phyloP scores from a whole-genome alignment of 2,797 vertebrate genomes.

The Oreochromis grahami region DNA sequence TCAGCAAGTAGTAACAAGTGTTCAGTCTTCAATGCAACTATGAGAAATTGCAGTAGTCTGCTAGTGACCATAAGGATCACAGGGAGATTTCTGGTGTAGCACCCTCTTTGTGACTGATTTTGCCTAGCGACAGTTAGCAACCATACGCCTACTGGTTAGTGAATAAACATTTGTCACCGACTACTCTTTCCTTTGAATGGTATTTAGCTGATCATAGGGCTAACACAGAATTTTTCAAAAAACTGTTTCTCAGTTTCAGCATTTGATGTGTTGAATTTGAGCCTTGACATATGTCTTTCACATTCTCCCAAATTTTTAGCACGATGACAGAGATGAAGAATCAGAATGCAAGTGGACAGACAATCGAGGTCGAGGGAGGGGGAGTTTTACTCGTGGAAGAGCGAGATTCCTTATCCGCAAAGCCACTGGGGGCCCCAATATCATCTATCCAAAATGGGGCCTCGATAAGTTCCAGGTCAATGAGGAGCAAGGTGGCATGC shows the following conservation, averaged over 20 bases:
- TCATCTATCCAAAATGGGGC: conserved; percentile 86
- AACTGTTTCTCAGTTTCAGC: background rate
- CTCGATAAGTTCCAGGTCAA: conserved; percentile 90
- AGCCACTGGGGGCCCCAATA: conserved; percentile 50
- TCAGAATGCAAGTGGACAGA: conserved; percentile 82
- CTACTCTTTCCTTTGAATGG: background rate
- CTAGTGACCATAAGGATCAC: background rate
- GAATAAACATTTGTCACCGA: background rate
- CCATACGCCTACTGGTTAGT: background rate
- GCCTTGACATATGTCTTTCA: background rate
- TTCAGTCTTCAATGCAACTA: background rate
- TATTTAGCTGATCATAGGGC: background rate
- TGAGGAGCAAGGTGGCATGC: conserved; percentile 76
- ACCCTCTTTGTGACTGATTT: background rate
- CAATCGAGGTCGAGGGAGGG: conserved; percentile 80
- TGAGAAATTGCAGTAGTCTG: background rate
- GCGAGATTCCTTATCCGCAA: conserved; percentile 93
- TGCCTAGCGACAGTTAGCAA: background rate
- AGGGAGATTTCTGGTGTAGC: background rate
- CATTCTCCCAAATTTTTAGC: conserved; percentile 67
- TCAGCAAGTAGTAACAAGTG: fast-evolving
- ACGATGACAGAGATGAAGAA: conserved; percentile 87
- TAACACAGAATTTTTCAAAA: background rate
- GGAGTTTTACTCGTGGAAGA: conserved; percentile 78
- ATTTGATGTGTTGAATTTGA: background rate